These are phyloP conservation scores for Nasonia oneida DNA, from an alignment of 2,888 invertebrate species.

Conservation along the genomic window DNA sequence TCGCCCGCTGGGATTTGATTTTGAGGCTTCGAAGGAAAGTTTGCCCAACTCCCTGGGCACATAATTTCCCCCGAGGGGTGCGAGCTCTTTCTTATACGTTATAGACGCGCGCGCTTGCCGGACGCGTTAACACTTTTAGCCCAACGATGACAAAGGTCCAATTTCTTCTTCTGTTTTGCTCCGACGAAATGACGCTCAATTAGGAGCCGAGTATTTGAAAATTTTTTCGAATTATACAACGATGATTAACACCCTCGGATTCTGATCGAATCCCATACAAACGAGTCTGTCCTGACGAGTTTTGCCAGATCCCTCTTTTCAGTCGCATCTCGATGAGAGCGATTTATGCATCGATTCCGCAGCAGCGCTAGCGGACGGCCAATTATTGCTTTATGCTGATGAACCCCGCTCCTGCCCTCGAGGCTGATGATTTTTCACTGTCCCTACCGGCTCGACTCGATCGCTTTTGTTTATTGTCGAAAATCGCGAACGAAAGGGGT, in stretches of 20 bases:
- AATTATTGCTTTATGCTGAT: conserved; percentile 50
- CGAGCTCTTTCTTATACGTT: conserved; percentile 69
- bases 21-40: conserved; percentile 49
- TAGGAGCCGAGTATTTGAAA: background rate
- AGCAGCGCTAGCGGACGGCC: conserved; percentile 5
- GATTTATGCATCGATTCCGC: conserved; percentile 37
- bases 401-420: background rate
- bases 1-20: conserved; percentile 56
- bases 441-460: background rate
- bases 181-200: conserved; percentile 13
- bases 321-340: too few species aligned
- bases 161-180: conserved; percentile 67
- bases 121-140: conserved; percentile 72
- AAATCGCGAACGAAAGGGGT: background rate
- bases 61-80: conserved; percentile 74
- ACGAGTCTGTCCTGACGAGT: conserved; percentile 11
- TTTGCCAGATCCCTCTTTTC: too few species aligned
- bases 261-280: conserved; percentile 25
- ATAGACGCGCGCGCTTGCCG: conserved; percentile 63
- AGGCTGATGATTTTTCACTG: background rate
- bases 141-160: conserved; percentile 72
- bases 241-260: conserved; percentile 6
- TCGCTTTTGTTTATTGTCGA: background rate
- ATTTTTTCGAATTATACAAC: background rate
- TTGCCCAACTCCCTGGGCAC: conserved; percentile 54